Evolutionary conservation across 2,113 vertebrate species (phyloP).

Genomic region (Crotalus viridis): DNA sequence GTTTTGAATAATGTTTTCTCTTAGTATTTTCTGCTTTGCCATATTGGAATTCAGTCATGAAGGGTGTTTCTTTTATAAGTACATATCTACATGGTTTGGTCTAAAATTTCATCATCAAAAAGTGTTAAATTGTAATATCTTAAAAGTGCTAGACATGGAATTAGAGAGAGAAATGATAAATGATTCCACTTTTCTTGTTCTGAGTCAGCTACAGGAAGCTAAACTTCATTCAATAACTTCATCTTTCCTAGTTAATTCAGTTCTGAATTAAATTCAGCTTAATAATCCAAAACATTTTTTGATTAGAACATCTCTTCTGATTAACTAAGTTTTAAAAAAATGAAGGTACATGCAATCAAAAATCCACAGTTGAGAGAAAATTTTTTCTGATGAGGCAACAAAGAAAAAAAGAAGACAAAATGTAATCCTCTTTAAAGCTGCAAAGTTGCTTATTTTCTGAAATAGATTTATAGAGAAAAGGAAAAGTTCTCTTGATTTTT

Average conservation of each 20-base stretch:
- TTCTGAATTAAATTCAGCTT: constrained; percentile 16
- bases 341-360: constrained; percentile 1
- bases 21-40: constrained; percentile 14
- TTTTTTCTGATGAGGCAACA: neutral
- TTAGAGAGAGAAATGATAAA: neutral
- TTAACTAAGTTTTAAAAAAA: neutral
- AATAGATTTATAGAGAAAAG: neutral
- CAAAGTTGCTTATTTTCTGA: neutral
- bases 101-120: constrained; percentile 35
- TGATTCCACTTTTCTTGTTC: constrained; percentile 36
- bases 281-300: neutral
- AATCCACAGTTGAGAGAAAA: neutral
- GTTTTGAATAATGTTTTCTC: neutral
- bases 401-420: neutral
- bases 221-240: constrained; percentile 16
- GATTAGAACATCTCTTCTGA: neutral
- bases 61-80: constrained; percentile 25
- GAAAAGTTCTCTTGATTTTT: neutral
- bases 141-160: neutral
- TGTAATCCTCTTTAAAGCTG: neutral
- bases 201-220: constrained; percentile 38
- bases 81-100: constrained; percentile 37
- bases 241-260: constrained; percentile 14
- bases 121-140: constrained; percentile 21
- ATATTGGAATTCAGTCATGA: constrained; percentile 36